These are phyloP conservation scores for Bufo gargarizans DNA, from an alignment of 2,113 vertebrate species.

Conservation along the genomic window DNA sequence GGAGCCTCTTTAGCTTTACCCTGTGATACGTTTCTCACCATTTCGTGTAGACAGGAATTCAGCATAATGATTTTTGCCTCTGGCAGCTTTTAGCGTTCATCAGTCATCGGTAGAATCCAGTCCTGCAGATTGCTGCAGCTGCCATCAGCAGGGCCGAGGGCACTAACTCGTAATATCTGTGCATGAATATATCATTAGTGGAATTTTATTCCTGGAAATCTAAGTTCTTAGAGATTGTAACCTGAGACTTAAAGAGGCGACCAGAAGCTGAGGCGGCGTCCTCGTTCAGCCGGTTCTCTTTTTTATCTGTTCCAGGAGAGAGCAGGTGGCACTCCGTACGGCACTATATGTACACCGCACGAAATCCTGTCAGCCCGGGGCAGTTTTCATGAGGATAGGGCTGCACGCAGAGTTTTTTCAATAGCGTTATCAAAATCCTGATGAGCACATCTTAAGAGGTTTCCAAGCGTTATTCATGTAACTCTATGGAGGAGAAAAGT, in stretches of 20 bases:
- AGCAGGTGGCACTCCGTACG: background rate
- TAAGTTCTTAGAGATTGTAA: background rate
- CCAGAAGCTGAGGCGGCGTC: too few relatives aligned
- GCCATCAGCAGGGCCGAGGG: background rate
- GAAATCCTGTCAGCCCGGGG: background rate
- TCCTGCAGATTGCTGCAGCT: background rate
- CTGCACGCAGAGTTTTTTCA: too few relatives aligned
- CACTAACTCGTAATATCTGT: background rate
- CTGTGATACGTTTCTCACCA: too few relatives aligned
- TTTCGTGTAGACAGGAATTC: background rate
- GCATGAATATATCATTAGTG: background rate
- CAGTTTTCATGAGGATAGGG: too few relatives aligned
- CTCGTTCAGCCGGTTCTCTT: background rate
- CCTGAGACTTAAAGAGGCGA: background rate
- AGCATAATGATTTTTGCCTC: background rate
- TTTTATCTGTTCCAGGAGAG: background rate
- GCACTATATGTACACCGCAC: too few relatives aligned
- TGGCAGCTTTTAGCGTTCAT: background rate
- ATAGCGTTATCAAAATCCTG: too few relatives aligned
- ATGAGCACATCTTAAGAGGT: too few relatives aligned
- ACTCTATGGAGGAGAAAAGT: too few relatives aligned
- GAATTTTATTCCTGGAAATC: background rate
- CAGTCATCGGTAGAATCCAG: background rate
- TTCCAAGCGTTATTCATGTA: too few relatives aligned
- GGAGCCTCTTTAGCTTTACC: too few relatives aligned